phyloP scores from a whole-genome alignment of 2,113 vertebrate species.

The Acanthochromis polyacanthus region DNA sequence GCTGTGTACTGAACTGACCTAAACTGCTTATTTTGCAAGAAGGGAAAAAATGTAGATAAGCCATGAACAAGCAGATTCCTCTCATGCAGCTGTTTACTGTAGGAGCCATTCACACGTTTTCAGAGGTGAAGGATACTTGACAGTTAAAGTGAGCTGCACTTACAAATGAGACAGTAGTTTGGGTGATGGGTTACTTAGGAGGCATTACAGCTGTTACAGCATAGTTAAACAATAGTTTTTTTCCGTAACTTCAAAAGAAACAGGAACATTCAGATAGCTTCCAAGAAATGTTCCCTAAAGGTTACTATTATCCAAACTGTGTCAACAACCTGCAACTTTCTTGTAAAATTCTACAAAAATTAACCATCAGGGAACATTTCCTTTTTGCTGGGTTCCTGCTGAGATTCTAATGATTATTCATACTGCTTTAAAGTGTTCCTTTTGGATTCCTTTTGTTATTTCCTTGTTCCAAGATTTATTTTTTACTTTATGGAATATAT shows the following conservation, averaged over 20 bases:
- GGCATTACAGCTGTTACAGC: background rate
- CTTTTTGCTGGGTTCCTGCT: too few species aligned
- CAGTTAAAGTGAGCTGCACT: slow-evolving; percentile 1
- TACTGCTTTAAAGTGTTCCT: background rate
- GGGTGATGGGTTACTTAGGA: background rate
- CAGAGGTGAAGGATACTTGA: background rate
- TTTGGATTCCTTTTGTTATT: too few species aligned
- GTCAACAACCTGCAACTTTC: too few species aligned
- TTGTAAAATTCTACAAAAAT: too few species aligned
- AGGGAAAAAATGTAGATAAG: slow-evolving; percentile 5
- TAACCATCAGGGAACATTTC: too few species aligned
- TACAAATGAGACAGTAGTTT: background rate
- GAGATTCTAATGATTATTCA: background rate
- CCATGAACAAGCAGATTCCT: background rate
- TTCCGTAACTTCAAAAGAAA: too few species aligned
- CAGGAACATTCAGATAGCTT: too few species aligned
- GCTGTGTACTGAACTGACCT: slow-evolving; percentile 13
- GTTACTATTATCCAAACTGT: too few species aligned
- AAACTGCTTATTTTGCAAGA: slow-evolving; percentile 47
- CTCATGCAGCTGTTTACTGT: background rate
- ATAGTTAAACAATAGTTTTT: background rate
- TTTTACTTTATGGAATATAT: background rate
- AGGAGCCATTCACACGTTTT: slow-evolving; percentile 1
- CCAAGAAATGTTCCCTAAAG: too few species aligned
- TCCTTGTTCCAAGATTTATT: background rate